phyloP scores from a whole-genome alignment of 1,140 invertebrate genomes.

The Tribolium castaneum region DNA sequence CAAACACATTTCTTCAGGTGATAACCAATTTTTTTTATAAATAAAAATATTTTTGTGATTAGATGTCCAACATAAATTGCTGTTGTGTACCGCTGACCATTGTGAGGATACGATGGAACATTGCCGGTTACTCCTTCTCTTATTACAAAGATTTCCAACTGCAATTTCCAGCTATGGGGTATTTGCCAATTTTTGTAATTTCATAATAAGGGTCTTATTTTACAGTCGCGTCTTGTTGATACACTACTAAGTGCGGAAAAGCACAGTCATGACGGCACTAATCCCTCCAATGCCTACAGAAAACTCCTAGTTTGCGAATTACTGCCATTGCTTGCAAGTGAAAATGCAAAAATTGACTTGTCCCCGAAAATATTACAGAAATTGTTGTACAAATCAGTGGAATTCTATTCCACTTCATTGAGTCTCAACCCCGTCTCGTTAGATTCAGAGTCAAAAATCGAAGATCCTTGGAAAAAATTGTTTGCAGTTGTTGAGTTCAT shows the following conservation, averaged over 20 bases:
- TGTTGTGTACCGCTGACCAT: slow-evolving; percentile 85
- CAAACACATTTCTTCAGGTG: slow-evolving; percentile 59
- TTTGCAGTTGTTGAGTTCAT: slow-evolving; percentile 80
- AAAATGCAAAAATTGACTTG: slow-evolving; percentile 67
- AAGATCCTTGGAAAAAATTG: slow-evolving; percentile 82
- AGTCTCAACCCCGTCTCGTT: slow-evolving; percentile 38
- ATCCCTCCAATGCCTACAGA: slow-evolving; percentile 78
- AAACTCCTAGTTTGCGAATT: slow-evolving; percentile 80
- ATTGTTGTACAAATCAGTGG: slow-evolving; percentile 71
- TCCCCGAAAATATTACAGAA: slow-evolving; percentile 75
- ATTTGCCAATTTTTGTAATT: slow-evolving; percentile 39
- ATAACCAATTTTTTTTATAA: neutral
- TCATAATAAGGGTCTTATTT: too few relatives aligned
- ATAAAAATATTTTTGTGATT: slow-evolving; percentile 60
- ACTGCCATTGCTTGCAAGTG: slow-evolving; percentile 75
- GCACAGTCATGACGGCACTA: slow-evolving; percentile 71
- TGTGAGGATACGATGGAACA: slow-evolving; percentile 90
- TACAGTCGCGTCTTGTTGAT: slow-evolving; percentile 75
- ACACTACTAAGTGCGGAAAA: slow-evolving; percentile 81
- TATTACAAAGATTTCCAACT: slow-evolving; percentile 84
- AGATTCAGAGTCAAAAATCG: slow-evolving; percentile 74
- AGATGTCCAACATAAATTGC: slow-evolving; percentile 80
- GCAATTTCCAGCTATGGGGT: slow-evolving; percentile 82
- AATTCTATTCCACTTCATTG: slow-evolving; percentile 67
- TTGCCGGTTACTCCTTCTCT: slow-evolving; percentile 80